Conservation (phyloP, 2,888 invertebrate species). For the Incurvaria masculella region DNA sequence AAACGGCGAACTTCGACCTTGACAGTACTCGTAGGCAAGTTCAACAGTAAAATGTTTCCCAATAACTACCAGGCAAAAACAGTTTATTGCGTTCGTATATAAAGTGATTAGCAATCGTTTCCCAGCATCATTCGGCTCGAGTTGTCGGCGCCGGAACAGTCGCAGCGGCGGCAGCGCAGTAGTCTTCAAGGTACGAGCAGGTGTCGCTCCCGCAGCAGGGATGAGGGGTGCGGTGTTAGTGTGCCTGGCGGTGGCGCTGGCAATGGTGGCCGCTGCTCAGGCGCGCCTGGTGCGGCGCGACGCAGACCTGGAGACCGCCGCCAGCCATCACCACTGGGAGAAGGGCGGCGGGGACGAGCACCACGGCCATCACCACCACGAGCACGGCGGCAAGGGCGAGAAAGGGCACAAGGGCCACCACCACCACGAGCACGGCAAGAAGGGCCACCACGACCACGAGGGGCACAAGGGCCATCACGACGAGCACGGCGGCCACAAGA, state of each 20-base stretch:
- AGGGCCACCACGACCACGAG: conserved; percentile 69
- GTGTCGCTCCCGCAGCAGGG: conserved; percentile 25
- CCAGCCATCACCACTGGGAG: conserved; percentile 35
- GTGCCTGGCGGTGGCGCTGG: conserved; percentile 45
- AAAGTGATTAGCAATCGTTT: conserved; percentile 32
- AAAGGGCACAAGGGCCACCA: conserved; percentile 68
- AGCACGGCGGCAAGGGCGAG: conserved; percentile 62
- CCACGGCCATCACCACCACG: conserved; percentile 60
- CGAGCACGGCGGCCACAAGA: conserved; percentile 62
- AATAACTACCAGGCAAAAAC: not conserved
- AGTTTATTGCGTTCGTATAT: conserved; percentile 28
- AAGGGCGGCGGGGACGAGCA: conserved; percentile 62
- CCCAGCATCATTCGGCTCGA: conserved; percentile 38
- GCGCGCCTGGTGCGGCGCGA: conserved; percentile 47
- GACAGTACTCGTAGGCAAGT: not conserved
- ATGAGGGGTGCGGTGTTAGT: conserved; percentile 37
- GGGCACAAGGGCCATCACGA: conserved; percentile 58
- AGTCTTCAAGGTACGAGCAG: too few species aligned
- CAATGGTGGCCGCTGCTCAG: conserved; percentile 43
- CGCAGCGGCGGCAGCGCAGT: not conserved
- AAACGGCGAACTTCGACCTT: not conserved
- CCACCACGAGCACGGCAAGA: conserved; percentile 61
- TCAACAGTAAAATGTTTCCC: not conserved
- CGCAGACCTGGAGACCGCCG: conserved; percentile 54
- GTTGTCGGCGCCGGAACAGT: conserved; percentile 16